A percentile compares a stretch with the other conserved stretches of the same genome.
Conservation (phyloP, 2,888 invertebrate species). For the Nudaria mundana region DNA sequence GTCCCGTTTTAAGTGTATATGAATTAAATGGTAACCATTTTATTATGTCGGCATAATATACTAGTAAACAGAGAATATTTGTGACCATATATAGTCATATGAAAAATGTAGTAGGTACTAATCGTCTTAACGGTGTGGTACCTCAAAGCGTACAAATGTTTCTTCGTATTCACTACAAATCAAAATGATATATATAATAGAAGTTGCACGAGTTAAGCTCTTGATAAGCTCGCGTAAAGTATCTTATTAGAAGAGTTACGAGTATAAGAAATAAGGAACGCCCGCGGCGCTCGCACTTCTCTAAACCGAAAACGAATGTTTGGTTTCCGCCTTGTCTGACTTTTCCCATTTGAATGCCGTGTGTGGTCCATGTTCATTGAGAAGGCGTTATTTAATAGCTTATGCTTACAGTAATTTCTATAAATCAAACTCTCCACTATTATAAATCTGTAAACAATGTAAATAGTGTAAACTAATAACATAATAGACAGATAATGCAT, state of each 20-base stretch:
- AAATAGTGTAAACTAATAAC: constrained; percentile 39
- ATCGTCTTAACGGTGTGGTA: constrained; percentile 55
- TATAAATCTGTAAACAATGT: constrained; percentile 43
- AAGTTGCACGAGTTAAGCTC: constrained; percentile 64
- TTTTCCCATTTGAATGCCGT: constrained; percentile 72
- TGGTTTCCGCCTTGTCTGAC: constrained; percentile 70
- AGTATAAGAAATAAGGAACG: constrained; percentile 64
- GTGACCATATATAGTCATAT: constrained; percentile 32
- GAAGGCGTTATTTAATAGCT: constrained; percentile 57
- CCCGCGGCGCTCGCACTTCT: constrained; percentile 64
- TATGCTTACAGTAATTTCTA: constrained; percentile 43
- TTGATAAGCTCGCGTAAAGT: constrained; percentile 68
- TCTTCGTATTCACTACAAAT: constrained; percentile 65
- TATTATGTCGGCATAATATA: constrained; percentile 25
- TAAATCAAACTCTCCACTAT: constrained; percentile 49
- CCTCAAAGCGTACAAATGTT: constrained; percentile 50
- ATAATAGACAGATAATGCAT: constrained; percentile 20
- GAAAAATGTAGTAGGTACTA: constrained; percentile 56
- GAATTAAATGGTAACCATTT: constrained; percentile 25
- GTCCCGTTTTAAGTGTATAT: constrained; percentile 21
- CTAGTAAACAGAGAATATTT: constrained; percentile 27
- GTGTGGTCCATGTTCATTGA: constrained; percentile 68
- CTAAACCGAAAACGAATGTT: constrained; percentile 66
- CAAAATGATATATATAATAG: constrained; percentile 68
- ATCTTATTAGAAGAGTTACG: constrained; percentile 75